Evolutionary conservation across 23 tunicate genomes (phyloP).

Genomic region (Halocynthia roretzi): DNA sequence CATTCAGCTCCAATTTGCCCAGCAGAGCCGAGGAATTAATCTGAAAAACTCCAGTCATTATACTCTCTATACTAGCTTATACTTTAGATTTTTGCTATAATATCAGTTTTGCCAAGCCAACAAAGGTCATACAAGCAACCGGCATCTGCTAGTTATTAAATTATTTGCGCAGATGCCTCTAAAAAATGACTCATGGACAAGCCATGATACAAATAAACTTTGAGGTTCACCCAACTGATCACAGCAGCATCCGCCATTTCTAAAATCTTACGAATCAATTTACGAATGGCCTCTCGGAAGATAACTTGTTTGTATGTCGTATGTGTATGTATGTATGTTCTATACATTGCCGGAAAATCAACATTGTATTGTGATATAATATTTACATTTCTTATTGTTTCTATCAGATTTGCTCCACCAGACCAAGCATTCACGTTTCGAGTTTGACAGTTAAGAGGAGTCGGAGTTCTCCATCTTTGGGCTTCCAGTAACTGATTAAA

Average conservation of each 20-base stretch:
- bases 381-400: slow-evolving; percentile 13
- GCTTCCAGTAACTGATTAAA: slow-evolving; percentile 22
- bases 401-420: slow-evolving; percentile 27
- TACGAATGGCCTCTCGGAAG: too few relatives aligned
- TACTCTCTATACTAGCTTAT: too few relatives aligned
- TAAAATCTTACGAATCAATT: too few relatives aligned
- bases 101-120: too few relatives aligned
- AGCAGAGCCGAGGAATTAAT: slow-evolving; percentile 28
- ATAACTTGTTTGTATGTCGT: too few relatives aligned
- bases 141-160: neutral
- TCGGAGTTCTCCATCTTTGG: slow-evolving; percentile 12
- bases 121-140: neutral
- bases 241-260: too few relatives aligned
- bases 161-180: slow-evolving; percentile 8
- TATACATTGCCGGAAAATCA: too few relatives aligned
- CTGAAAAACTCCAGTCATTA: slow-evolving; percentile 4
- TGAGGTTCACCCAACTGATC: too few relatives aligned
- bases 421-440: slow-evolving; percentile 12
- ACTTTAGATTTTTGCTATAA: too few relatives aligned
- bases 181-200: too few relatives aligned
- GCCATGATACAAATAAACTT: too few relatives aligned
- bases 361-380: neutral
- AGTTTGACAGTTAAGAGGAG: slow-evolving; percentile 19
- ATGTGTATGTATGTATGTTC: too few relatives aligned
- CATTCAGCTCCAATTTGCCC: slow-evolving; percentile 11